Evolutionary conservation across 92 coral and sea anemone species (phyloP), one percentile per base, ranked within the genome.

Genomic region (Actinostola sp.): DNA sequence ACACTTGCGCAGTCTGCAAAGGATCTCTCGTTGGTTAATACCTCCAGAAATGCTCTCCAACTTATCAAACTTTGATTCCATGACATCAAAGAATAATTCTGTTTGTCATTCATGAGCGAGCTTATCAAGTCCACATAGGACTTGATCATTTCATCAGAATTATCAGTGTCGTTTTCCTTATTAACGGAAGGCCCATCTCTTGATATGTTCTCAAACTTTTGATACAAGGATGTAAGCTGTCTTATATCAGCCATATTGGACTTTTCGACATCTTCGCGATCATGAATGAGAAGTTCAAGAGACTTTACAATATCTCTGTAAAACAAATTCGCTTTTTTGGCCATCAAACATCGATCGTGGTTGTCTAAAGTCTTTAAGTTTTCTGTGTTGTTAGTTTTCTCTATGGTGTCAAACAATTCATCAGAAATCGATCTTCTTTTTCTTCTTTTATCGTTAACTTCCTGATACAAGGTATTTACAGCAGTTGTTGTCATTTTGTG

Each of bases 41-140:
- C 77, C 49, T 87, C 92, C 3, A 69, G 80, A 30, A 77, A 74
- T 7, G 84, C 84, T 68, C 65, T 82, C 92, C 92, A 87, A 45
- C 63, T 63, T 16, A 68, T 65, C 30, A 86, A 50, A 27, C 76
- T 76, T 39, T 82, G 80, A 55, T 82, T 76, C 87, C 87, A 82
- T 42, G 71, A 73, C 23, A 62, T 41, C 14, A 61, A 52, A 19
- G 82, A 53, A 45, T 74, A 61, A 56, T 70, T 80, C 44, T 29
- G 16, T 17, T 67, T 49, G 45, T 30, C 60, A 20, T 38, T 31
- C 49, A 55, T 50, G 19, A 29, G 23, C 13, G 64, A 29, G 5
- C 39, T 24, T 12, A 75, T 24, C 38, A 67, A 19, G 21, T 74
- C 60, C 7, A 13, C 19, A 43, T 43, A 82, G 13, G 71, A 17